A percentile compares a stretch with the other conserved stretches of the same genome.
phyloP scores from a whole-genome alignment of 2,113 vertebrate genomes.

The Gracilinanus agilis region DNA sequence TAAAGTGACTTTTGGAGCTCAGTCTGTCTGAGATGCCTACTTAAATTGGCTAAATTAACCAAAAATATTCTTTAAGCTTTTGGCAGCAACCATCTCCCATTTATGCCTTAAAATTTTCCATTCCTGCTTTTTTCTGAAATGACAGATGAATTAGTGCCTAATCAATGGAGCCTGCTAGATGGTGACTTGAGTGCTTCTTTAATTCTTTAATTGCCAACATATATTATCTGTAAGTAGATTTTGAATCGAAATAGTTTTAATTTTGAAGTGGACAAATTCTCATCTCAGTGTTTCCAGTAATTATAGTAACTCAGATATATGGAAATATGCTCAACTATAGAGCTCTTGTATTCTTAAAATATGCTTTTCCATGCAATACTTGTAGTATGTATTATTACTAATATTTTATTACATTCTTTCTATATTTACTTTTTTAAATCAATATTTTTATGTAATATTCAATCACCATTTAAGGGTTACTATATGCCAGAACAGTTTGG shows the following conservation, averaged over 20 bases:
- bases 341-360: background rate
- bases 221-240: background rate
- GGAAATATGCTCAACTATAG: background rate
- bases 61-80: conserved; percentile 43
- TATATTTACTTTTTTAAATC: background rate
- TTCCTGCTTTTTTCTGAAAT: conserved; percentile 23
- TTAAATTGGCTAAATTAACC: conserved; percentile 36
- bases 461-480: background rate
- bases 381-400: background rate
- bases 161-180: background rate
- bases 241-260: background rate
- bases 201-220: background rate
- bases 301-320: background rate
- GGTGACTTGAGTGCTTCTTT: too few relatives aligned
- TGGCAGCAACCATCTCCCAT: conserved; percentile 21
- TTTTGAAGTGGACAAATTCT: background rate
- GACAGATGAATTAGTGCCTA: background rate
- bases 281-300: background rate
- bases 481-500: background rate
- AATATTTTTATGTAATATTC: background rate
- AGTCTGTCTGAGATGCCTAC: background rate
- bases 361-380: background rate
- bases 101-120: background rate
- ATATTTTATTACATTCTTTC: background rate
- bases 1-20: conserved; percentile 25